Evolutionary conservation across 2,888 invertebrate species (phyloP).

Genomic region (Agrilus biguttatus): DNA sequence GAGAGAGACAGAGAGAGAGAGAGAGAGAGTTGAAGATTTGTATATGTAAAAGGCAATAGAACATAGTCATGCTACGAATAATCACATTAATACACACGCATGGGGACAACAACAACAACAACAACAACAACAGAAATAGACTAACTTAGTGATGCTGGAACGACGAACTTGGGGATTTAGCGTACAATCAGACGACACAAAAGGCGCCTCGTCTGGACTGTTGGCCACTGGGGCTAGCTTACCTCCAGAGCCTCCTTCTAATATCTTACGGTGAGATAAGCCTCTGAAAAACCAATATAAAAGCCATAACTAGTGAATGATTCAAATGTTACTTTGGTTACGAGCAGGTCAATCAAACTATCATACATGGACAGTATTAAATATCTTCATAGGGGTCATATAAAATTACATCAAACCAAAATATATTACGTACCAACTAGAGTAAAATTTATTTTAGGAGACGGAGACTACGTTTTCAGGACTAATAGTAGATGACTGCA

Average conservation of each 20-base stretch:
- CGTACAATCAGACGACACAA: constrained; percentile 19
- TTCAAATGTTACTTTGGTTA: too few relatives aligned
- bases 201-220: constrained; percentile 37
- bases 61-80: constrained; percentile 4
- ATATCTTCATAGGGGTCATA: too few relatives aligned
- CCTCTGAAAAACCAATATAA: constrained; percentile 29
- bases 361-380: too few relatives aligned
- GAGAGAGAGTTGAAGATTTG: too few relatives aligned
- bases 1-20: too few relatives aligned
- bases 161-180: constrained; percentile 29
- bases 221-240: constrained; percentile 40
- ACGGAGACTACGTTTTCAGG: too few relatives aligned
- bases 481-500: too few relatives aligned
- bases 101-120: constrained; percentile 6
- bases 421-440: too few relatives aligned
- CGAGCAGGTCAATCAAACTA: too few relatives aligned
- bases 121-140: constrained; percentile 17
- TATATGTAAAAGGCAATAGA: background rate
- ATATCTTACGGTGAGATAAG: constrained; percentile 35
- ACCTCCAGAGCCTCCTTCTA: constrained; percentile 31
- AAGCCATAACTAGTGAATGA: too few relatives aligned
- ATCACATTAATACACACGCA: background rate
- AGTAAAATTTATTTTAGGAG: too few relatives aligned
- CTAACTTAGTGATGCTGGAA: constrained; percentile 43
- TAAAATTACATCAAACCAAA: too few relatives aligned